Conservation (phyloP, 2,113 vertebrate species). For the Eudyptes chrysolophus region DNA sequence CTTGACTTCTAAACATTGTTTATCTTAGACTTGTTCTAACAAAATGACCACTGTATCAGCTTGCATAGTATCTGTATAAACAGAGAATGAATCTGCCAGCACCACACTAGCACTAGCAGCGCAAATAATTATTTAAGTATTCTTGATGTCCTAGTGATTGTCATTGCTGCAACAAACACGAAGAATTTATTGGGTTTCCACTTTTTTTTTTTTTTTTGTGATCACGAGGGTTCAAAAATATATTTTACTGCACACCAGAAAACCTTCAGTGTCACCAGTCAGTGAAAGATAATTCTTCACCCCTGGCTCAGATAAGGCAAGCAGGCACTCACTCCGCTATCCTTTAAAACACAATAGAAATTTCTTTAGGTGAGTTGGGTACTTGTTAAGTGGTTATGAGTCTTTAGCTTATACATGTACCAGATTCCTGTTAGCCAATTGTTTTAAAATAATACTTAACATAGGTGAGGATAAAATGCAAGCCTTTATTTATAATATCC, state of each 20-base stretch:
- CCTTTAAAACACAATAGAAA: neutral
- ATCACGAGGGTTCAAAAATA: neutral
- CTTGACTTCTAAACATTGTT: neutral
- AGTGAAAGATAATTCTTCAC: neutral
- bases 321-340: neutral
- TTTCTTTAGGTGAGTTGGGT: neutral
- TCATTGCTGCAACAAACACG: neutral
- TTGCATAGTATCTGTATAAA: neutral
- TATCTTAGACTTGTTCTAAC: neutral
- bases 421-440: neutral
- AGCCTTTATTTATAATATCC: neutral
- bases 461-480: neutral
- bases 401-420: neutral
- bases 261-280: neutral
- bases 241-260: neutral
- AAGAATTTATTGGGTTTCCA: neutral
- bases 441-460: neutral
- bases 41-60: neutral
- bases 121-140: neutral
- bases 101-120: neutral
- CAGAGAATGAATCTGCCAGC: neutral
- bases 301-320: neutral
- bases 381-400: neutral
- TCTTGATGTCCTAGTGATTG: neutral
- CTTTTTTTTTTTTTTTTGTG: neutral